phyloP scores from a whole-genome alignment of 1,140 invertebrate genomes.

The Apis florea region DNA sequence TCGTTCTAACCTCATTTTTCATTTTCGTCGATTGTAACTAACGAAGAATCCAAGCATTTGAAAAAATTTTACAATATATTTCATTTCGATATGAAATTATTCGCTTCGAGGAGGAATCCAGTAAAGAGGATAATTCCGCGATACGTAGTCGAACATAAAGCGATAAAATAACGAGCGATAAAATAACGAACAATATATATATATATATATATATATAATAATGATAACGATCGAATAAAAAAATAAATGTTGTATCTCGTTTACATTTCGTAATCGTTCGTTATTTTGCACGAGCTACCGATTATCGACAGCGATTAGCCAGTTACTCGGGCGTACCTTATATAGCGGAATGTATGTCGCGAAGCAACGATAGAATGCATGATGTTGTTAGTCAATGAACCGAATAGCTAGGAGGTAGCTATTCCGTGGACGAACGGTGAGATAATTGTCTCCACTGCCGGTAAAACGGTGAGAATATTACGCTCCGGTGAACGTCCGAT shows the following conservation, averaged over 20 bases:
- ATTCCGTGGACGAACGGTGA: neutral
- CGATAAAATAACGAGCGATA: no score
- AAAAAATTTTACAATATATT: no score
- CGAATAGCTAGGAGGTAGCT: neutral
- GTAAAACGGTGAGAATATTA: neutral
- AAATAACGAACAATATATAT: no score
- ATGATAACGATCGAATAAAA: no score
- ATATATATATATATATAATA: no score
- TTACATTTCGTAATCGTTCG: neutral
- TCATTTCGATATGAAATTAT: no score
- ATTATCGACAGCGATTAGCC: conserved; percentile 36
- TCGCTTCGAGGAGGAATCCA: no score
- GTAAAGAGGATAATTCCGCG: no score
- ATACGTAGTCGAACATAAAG: no score
- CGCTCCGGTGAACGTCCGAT: neutral
- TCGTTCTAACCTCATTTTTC: no score
- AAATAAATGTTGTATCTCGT: neutral
- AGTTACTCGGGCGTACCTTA: conserved; percentile 5
- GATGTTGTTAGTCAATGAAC: conserved; percentile 47
- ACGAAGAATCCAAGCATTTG: no score
- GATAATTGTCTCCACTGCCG: neutral
- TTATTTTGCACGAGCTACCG: conserved; percentile 11
- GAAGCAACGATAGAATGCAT: conserved; percentile 4
- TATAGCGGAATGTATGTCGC: conserved; percentile 3
- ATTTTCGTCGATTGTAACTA: no score